Evolutionary conservation across 1,140 invertebrate species (phyloP).

Genomic region (Phocides pigmalion): DNA sequence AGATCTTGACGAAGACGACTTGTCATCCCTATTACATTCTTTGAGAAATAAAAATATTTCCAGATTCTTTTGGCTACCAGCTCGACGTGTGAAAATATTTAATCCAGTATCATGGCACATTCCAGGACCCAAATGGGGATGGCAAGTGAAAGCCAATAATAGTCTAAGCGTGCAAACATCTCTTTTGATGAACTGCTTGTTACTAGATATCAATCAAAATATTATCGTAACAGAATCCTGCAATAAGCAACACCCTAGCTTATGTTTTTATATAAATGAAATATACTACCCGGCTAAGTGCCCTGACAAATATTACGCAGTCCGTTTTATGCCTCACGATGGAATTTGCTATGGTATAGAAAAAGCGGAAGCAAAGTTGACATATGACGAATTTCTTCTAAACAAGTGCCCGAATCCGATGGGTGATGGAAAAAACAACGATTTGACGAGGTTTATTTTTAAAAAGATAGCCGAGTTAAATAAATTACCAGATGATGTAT

Average conservation of each 20-base stretch:
- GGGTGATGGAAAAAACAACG: conserved; percentile 43
- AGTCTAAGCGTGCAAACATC: conserved; percentile 42
- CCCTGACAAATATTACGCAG: conserved; percentile 61
- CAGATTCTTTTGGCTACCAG: conserved; percentile 67
- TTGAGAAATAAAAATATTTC: conserved; percentile 49
- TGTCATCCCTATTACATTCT: conserved; percentile 50
- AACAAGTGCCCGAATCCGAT: conserved; percentile 58
- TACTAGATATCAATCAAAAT: conserved; percentile 53
- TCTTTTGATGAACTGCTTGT: conserved; percentile 58
- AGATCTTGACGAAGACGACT: conserved; percentile 52
- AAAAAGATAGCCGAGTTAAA: conserved; percentile 59
- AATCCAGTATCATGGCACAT: conserved; percentile 61
- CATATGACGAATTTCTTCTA: conserved; percentile 54
- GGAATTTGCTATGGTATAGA: conserved; percentile 68
- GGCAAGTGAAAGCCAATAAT: conserved; percentile 42
- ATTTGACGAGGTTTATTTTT: conserved; percentile 60
- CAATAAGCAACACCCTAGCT: conserved; percentile 48
- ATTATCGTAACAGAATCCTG: conserved; percentile 56
- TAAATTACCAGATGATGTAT: conserved; percentile 47
- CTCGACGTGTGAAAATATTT: conserved; percentile 54
- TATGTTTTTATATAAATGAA: conserved; percentile 69
- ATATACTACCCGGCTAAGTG: conserved; percentile 60
- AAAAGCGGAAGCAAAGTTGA: conserved; percentile 42
- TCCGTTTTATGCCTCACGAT: conserved; percentile 59
- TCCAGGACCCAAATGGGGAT: conserved; percentile 69